Conservation (phyloP, 2,113 vertebrate genomes). For the mouse (Mus musculus) region GRCm39 chr6:5717501-5718000, state of each 20-base stretch:
- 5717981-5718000: neutral
- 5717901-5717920: neutral
- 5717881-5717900: neutral
- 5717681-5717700: neutral
- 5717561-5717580: neutral
- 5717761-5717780: neutral
- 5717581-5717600: neutral
- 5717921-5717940: neutral
- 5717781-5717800: neutral
- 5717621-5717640: neutral
- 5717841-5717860: neutral
- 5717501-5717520: neutral
- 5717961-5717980: neutral
- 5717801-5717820: neutral
- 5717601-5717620: slow-evolving; percentile 20
- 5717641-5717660: neutral
- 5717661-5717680: neutral
- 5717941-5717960: neutral
- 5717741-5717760: neutral
- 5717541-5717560: neutral
- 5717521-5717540: neutral
- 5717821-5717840: neutral
- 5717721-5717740: neutral
- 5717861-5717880: neutral
- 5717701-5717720: neutral